phyloP scores from a whole-genome alignment of 1,140 invertebrate species.

The Dolichoris vasculosae region DNA sequence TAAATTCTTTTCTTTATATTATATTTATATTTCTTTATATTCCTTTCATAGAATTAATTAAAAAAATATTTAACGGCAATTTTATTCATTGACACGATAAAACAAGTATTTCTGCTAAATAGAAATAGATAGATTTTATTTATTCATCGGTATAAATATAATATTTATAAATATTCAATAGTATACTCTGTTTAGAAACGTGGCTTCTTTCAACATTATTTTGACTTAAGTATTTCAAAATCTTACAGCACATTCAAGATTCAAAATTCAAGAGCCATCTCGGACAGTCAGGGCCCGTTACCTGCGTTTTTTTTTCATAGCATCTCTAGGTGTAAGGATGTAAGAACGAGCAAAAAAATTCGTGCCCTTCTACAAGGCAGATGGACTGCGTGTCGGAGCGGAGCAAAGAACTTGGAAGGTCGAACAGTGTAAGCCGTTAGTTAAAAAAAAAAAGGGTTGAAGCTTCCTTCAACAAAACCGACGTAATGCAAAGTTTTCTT shows the following conservation, averaged over 20 bases:
- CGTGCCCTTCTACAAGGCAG: constrained; percentile 31
- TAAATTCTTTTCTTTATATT: no score
- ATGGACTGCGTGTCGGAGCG: constrained; percentile 4
- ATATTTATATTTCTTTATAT: no score
- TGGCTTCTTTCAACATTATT: neutral
- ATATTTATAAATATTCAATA: neutral
- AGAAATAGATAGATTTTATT: no score
- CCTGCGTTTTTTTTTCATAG: constrained; percentile 53
- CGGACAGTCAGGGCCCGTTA: constrained; percentile 54
- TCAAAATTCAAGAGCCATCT: neutral
- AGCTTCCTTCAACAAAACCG: constrained; percentile 33
- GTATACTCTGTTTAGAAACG: neutral
- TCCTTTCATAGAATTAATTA: no score
- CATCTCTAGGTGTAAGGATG: constrained; percentile 1
- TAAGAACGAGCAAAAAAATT: constrained; percentile 22
- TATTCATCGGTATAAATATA: no score
- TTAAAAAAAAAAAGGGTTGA: constrained; percentile 51
- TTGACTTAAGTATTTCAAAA: neutral
- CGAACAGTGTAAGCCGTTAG: constrained; percentile 13
- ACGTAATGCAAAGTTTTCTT: constrained; percentile 39
- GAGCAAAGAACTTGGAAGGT: constrained; percentile 40
- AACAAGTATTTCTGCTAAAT: no score
- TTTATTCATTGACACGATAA: no score
- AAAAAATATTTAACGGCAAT: no score
- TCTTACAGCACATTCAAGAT: neutral